phyloP scores from a whole-genome alignment of 2,888 invertebrate species.

The Nemotelus pantherinus region DNA sequence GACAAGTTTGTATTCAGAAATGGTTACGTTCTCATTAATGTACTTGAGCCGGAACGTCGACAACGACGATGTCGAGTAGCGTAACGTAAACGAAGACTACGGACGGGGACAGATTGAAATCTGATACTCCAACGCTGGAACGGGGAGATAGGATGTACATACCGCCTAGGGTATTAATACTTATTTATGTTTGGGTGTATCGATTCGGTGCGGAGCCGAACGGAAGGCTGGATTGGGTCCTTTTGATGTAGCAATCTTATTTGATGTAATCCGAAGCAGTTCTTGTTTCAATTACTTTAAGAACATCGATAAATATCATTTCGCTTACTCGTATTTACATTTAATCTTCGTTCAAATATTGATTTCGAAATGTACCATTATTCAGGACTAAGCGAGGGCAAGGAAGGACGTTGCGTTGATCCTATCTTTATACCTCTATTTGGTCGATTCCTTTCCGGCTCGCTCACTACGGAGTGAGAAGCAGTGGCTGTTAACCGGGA shows the following conservation, averaged over 20 bases:
- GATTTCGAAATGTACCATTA: slow-evolving; percentile 40
- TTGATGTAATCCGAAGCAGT: slow-evolving; percentile 26
- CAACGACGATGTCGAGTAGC: background rate
- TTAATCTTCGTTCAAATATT: slow-evolving; percentile 49
- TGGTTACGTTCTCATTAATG: slow-evolving; percentile 1
- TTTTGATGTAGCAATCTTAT: slow-evolving; percentile 21
- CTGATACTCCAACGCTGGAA: too few species aligned
- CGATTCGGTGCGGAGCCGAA: background rate
- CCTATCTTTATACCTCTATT: slow-evolving; percentile 9
- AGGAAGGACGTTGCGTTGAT: slow-evolving; percentile 2
- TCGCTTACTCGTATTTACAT: slow-evolving; percentile 45
- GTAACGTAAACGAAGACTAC: too few species aligned
- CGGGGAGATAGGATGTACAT: background rate
- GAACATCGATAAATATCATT: slow-evolving; percentile 48
- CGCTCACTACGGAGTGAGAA: background rate
- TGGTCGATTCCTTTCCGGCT: background rate
- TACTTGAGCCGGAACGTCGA: background rate
- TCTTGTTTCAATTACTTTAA: slow-evolving; percentile 46
- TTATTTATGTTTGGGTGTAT: background rate
- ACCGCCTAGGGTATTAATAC: slow-evolving; percentile 2
- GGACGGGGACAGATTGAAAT: slow-evolving; percentile 18
- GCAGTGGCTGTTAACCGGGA: too few species aligned
- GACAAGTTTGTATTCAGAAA: slow-evolving; percentile 12
- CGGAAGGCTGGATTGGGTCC: background rate
- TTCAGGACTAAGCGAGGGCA: background rate